phyloP scores from a whole-genome alignment of 2,888 invertebrate species.

The Desoria tigrina region DNA sequence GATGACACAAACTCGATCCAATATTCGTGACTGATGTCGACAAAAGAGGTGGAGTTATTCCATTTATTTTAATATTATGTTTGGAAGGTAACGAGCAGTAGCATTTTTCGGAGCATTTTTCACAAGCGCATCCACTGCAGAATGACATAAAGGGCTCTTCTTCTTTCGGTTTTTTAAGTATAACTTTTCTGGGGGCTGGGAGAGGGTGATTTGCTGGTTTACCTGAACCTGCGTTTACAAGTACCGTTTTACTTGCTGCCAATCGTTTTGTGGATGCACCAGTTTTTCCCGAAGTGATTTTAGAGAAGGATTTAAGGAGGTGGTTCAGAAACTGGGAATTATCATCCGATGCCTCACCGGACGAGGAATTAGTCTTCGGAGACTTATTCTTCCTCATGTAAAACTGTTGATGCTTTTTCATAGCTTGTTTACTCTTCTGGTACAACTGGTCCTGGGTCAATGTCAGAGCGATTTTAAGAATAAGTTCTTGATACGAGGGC shows the following conservation, averaged over 20 bases:
- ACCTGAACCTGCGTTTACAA: background rate
- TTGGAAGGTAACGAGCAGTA: conserved; percentile 69
- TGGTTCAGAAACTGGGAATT: conserved; percentile 51
- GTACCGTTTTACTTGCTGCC: background rate
- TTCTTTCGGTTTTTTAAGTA: conserved; percentile 41
- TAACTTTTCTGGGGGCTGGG: conserved; percentile 38
- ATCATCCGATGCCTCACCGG: conserved; percentile 42
- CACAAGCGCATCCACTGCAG: conserved; percentile 83
- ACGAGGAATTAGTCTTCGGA: conserved; percentile 1
- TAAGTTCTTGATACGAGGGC: conserved; percentile 86
- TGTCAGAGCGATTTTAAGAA: conserved; percentile 81
- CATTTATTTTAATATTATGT: conserved; percentile 32
- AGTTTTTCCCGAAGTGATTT: conserved; percentile 35
- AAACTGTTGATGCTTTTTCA: conserved; percentile 71
- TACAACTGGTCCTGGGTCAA: conserved; percentile 89
- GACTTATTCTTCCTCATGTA: conserved; percentile 37
- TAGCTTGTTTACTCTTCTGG: conserved; percentile 83
- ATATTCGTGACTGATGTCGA: conserved; percentile 12
- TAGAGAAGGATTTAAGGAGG: conserved; percentile 52
- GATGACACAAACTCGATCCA: background rate
- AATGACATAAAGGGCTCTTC: conserved; percentile 52
- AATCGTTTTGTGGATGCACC: conserved; percentile 9
- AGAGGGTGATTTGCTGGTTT: conserved; percentile 3
- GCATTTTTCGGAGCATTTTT: conserved; percentile 75
- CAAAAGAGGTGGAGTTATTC: conserved; percentile 31